Conservation (phyloP, 2,888 invertebrate species). For the Agrenia bidenticulata region DNA sequence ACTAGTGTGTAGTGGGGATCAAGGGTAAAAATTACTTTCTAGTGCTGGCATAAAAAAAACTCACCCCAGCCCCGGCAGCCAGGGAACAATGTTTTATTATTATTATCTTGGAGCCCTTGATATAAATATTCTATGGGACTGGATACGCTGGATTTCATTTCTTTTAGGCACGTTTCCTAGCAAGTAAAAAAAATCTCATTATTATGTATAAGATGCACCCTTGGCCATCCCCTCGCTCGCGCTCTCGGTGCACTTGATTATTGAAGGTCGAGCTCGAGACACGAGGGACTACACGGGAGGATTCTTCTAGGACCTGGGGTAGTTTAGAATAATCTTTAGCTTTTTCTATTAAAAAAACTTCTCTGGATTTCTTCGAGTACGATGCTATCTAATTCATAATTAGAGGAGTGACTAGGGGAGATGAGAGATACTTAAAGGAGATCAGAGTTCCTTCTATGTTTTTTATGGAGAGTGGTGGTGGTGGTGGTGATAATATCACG, state of each 20-base stretch:
- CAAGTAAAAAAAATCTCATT: conserved; percentile 21
- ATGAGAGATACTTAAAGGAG: too few species aligned
- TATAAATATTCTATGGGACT: neutral
- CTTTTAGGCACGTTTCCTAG: conserved; percentile 20
- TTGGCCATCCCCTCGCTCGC: conserved; percentile 1
- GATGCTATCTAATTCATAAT: too few species aligned
- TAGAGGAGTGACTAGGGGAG: too few species aligned
- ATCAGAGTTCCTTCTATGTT: neutral
- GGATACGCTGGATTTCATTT: neutral
- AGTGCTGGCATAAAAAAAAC: conserved; percentile 4
- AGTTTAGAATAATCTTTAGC: neutral
- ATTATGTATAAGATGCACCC: conserved; percentile 19
- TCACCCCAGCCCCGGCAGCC: conserved; percentile 19
- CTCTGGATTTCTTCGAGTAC: too few species aligned
- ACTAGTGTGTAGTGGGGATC: neutral
- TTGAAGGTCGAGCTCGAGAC: neutral
- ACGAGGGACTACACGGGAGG: neutral
- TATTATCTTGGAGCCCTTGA: conserved; percentile 10
- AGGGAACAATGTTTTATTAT: conserved; percentile 20
- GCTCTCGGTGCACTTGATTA: too few species aligned
- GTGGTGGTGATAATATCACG: neutral
- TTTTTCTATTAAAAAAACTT: neutral
- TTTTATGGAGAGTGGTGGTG: neutral
- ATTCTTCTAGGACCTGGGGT: neutral
- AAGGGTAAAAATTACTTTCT: conserved; percentile 1